A percentile compares a stretch with the other conserved stretches of the same genome.
Conservation (phyloP, 2,888 invertebrate genomes). For the Dasypolia templi region DNA sequence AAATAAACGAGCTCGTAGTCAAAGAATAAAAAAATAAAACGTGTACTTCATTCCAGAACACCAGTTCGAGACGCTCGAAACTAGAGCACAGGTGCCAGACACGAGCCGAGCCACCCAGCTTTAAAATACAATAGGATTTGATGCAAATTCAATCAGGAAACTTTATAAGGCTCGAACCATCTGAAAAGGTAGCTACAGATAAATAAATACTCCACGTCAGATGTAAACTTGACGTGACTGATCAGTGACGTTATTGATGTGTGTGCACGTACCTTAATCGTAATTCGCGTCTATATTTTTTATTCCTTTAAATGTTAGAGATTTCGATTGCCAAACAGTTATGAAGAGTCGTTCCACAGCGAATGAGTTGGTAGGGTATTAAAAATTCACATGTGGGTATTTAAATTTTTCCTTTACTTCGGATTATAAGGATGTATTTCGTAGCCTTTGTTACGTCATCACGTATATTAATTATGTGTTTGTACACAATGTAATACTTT, state of each 20-base stretch:
- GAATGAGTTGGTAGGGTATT: slow-evolving; percentile 25
- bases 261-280: neutral
- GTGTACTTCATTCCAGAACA: slow-evolving; percentile 31
- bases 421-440: slow-evolving; percentile 19
- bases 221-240: neutral
- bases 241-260: neutral
- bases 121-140: slow-evolving; percentile 71
- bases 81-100: slow-evolving; percentile 65
- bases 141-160: slow-evolving; percentile 75
- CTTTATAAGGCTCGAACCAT: slow-evolving; percentile 60
- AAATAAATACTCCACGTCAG: neutral
- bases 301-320: slow-evolving; percentile 25
- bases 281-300: slow-evolving; percentile 17
- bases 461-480: neutral
- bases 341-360: slow-evolving; percentile 21
- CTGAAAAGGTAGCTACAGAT: slow-evolving; percentile 13
- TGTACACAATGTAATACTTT: neutral
- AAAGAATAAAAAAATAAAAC: no score
- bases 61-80: slow-evolving; percentile 36
- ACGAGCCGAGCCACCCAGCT: slow-evolving; percentile 51
- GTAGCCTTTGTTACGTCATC: slow-evolving; percentile 3
- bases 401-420: slow-evolving; percentile 16
- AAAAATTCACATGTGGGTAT: slow-evolving; percentile 36
- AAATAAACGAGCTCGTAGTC: no score
- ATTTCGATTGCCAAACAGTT: slow-evolving; percentile 33